Conservation (phyloP, 2,888 invertebrate genomes). For the Andrena bicolor region DNA sequence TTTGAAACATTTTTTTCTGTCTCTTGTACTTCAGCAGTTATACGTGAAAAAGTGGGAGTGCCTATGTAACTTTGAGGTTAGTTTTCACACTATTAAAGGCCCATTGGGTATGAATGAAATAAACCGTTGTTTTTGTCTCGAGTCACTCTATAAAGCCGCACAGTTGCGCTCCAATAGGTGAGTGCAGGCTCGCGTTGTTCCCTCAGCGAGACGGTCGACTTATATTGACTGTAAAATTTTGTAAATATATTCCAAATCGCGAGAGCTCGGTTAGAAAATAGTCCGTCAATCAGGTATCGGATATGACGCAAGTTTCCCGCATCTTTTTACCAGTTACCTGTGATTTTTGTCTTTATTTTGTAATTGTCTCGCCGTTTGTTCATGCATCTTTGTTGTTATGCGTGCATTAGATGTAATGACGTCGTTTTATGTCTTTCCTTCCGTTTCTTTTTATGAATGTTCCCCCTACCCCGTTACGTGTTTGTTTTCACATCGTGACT, state of each 20-base stretch:
- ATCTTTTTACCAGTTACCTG: constrained; percentile 19
- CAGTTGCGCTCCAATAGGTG: no score
- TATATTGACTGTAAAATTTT: background rate
- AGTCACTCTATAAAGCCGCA: no score
- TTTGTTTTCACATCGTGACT: constrained; percentile 18
- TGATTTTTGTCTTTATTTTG: constrained; percentile 41
- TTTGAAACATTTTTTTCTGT: no score
- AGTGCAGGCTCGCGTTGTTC: no score
- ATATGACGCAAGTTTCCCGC: constrained; percentile 6
- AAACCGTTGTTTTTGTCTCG: no score
- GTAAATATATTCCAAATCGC: background rate
- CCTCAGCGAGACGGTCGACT: background rate
- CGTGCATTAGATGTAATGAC: constrained; percentile 31
- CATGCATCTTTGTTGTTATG: constrained; percentile 53
- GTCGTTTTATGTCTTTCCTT: constrained; percentile 2
- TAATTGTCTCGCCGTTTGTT: constrained; percentile 33
- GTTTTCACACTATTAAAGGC: no score
- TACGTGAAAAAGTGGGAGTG: no score
- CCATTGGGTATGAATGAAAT: no score
- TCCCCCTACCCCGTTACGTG: constrained; percentile 13
- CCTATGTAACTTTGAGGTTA: no score
- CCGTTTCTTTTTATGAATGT: constrained; percentile 18
- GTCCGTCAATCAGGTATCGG: background rate
- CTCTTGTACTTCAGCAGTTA: no score
- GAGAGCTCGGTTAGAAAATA: background rate